Percentiles rank a stretch among this genome's conserved stretches.
phyloP scores from a whole-genome alignment of 2,888 invertebrate species.

The Synergus japonicus region DNA sequence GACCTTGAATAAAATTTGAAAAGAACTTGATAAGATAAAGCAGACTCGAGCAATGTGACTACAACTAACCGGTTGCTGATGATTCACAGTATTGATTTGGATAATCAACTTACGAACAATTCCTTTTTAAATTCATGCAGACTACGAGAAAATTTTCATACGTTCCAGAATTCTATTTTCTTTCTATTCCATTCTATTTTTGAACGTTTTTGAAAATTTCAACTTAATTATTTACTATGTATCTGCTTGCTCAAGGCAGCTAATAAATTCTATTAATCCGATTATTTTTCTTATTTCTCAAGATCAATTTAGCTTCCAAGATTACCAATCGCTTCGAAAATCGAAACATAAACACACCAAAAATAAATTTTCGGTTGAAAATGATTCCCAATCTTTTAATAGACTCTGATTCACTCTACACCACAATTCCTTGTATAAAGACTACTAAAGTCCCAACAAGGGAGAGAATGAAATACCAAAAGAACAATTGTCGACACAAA shows the following conservation, averaged over 20 bases:
- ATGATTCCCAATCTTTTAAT: constrained; percentile 23
- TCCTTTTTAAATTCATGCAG: constrained; percentile 2
- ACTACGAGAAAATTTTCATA: constrained; percentile 7
- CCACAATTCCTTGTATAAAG: background rate
- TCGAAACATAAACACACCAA: background rate
- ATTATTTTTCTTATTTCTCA: too few relatives aligned
- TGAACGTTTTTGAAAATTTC: background rate
- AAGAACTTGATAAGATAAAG: constrained; percentile 6
- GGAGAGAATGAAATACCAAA: background rate
- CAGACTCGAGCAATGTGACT: background rate
- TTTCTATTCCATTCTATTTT: constrained; percentile 19
- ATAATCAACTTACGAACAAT: constrained; percentile 23
- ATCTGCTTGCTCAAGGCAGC: background rate
- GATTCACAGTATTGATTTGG: constrained; percentile 32
- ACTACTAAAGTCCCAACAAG: background rate
- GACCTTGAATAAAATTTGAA: background rate
- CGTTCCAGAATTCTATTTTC: background rate
- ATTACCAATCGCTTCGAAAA: background rate
- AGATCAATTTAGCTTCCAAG: too few relatives aligned
- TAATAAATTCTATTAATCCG: background rate
- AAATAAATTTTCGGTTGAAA: constrained; percentile 3
- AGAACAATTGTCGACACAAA: constrained; percentile 13
- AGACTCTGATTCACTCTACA: constrained; percentile 9
- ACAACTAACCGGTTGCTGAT: constrained; percentile 17
- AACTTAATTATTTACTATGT: constrained; percentile 2